Conservation (phyloP, 2,797 vertebrate species). For the Brotula barbata region DNA sequence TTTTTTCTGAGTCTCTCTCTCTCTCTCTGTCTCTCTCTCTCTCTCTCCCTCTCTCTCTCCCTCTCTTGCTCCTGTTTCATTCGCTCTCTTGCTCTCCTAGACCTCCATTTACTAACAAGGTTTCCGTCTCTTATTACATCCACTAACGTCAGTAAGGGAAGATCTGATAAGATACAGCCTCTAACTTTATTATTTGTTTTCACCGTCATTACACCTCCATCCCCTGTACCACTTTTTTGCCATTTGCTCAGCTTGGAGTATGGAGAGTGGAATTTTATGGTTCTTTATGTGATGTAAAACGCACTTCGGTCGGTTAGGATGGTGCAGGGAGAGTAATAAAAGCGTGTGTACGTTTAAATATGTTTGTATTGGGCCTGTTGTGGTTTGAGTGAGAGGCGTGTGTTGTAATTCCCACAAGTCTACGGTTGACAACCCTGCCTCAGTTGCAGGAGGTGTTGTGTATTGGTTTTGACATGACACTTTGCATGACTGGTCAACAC, state of each 20-base stretch:
- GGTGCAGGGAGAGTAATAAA: conserved; percentile 50
- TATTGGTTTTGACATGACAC: conserved; percentile 29
- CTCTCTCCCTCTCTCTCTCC: conserved; percentile 24
- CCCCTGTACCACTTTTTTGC: conserved; percentile 27
- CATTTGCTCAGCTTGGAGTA: conserved; percentile 55
- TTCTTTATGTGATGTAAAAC: conserved; percentile 65
- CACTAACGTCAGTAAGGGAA: conserved; percentile 85
- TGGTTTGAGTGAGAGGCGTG: conserved; percentile 4
- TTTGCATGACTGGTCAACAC: conserved; percentile 18
- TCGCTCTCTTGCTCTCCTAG: conserved; percentile 80
- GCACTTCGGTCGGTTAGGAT: conserved; percentile 62
- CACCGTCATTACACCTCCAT: conserved; percentile 69
- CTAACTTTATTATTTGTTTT: conserved; percentile 86
- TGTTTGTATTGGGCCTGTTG: conserved; percentile 50
- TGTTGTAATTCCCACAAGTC: conserved; percentile 45
- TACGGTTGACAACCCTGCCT: conserved; percentile 36
- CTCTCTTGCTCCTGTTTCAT: not conserved
- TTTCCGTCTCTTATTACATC: conserved; percentile 89
- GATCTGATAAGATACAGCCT: conserved; percentile 84
- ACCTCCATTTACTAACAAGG: conserved; percentile 84
- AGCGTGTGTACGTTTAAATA: conserved; percentile 47
- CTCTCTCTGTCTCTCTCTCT: conserved; percentile 51
- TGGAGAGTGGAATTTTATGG: conserved; percentile 74
- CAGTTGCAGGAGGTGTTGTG: conserved; percentile 12
- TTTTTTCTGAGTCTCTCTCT: conserved; percentile 24